A percentile compares a stretch with the other conserved stretches of the same genome.
Conservation (phyloP, 2,888 invertebrate species). For the Agrilus mali region DNA sequence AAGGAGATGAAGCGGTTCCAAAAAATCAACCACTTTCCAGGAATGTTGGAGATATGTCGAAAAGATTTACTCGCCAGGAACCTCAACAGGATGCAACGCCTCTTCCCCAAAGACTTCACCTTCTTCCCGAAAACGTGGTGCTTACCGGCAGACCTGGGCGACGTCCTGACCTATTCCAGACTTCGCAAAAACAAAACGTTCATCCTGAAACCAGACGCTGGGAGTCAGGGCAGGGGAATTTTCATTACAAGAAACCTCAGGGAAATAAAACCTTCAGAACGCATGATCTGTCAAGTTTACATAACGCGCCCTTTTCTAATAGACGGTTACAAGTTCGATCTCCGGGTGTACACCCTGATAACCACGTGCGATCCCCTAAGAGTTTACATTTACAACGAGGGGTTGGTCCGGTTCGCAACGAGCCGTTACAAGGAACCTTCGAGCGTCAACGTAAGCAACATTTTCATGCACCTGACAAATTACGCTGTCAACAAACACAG, state of each 20-base stretch:
- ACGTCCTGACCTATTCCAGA: conserved; percentile 58
- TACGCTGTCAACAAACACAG: conserved; percentile 89
- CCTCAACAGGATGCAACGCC: conserved; percentile 76
- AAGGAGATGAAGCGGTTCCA: conserved; percentile 89
- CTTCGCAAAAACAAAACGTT: conserved; percentile 62
- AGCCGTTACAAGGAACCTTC: conserved; percentile 76
- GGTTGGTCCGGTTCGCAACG: conserved; percentile 81
- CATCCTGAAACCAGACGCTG: conserved; percentile 84
- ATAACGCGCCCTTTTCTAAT: conserved; percentile 66
- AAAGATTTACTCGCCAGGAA: conserved; percentile 84
- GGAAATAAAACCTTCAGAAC: conserved; percentile 66
- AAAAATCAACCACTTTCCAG: conserved; percentile 85
- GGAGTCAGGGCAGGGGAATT: conserved; percentile 84
- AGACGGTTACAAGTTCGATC: conserved; percentile 87
- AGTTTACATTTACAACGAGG: conserved; percentile 85
- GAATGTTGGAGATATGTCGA: conserved; percentile 40
- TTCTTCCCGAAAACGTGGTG: conserved; percentile 93
- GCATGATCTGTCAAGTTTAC: conserved; percentile 78
- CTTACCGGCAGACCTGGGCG: conserved; percentile 76
- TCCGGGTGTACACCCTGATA: conserved; percentile 76
- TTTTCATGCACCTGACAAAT: conserved; percentile 91
- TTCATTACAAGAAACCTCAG: conserved; percentile 72
- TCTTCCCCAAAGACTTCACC: conserved; percentile 81
- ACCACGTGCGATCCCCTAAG: conserved; percentile 84
- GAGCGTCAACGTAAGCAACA: conserved; percentile 67